These are phyloP conservation scores for Zapornia atra DNA, from an alignment of 2,113 vertebrate genomes.

Conservation along the genomic window DNA sequence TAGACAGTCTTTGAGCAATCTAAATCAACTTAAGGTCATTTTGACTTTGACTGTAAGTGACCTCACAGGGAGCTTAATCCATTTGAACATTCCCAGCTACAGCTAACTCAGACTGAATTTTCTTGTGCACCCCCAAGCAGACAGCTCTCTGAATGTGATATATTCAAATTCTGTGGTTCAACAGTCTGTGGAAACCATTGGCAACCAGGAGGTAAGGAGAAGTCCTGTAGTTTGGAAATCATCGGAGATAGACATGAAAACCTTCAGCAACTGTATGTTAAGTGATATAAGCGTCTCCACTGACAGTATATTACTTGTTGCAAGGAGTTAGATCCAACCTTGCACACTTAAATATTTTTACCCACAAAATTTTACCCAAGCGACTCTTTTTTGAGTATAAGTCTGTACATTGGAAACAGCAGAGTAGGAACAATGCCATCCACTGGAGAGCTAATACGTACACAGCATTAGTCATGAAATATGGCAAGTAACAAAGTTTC, in stretches of 20 bases:
- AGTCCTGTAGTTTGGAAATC: background rate
- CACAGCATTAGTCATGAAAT: background rate
- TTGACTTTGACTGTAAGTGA: background rate
- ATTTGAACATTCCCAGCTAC: background rate
- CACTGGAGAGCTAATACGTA: background rate
- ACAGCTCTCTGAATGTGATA: background rate
- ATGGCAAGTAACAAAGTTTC: background rate
- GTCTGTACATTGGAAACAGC: background rate
- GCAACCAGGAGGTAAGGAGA: background rate
- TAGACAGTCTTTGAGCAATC: background rate
- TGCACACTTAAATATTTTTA: background rate
- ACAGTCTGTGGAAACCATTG: background rate
- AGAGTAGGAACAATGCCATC: background rate
- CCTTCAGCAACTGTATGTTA: background rate
- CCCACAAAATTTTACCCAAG: background rate
- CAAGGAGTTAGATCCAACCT: background rate
- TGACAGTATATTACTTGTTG: background rate
- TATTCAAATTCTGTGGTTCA: background rate
- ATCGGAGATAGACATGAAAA: background rate
- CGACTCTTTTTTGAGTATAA: background rate
- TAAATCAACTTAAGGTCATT: background rate
- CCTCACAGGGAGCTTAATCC: background rate
- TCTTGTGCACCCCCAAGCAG: background rate
- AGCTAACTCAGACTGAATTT: background rate
- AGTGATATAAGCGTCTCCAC: background rate